phyloP scores from a whole-genome alignment of 2,113 vertebrate species.

The Hemiscyllium ocellatum region DNA sequence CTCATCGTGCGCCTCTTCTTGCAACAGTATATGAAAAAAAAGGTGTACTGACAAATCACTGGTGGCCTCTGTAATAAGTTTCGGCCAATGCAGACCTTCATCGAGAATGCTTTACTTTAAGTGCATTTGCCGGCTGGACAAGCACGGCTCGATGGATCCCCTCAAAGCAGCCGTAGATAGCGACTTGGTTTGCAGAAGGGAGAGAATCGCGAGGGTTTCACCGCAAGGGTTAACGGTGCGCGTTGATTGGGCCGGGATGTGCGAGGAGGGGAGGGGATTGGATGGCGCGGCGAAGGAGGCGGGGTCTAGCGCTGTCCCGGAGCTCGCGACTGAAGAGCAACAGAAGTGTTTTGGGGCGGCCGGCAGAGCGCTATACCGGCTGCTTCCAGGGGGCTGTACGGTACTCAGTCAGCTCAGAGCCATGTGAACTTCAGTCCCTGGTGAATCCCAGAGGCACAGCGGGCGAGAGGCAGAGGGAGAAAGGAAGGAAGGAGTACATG shows the following conservation, averaged over 20 bases:
- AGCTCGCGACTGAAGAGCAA: not conserved
- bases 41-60: not conserved
- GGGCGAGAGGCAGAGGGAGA: not conserved
- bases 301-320: not conserved
- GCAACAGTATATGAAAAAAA: no score
- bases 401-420: not conserved
- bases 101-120: not conserved
- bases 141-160: not conserved
- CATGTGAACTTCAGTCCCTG: not conserved
- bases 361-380: no score
- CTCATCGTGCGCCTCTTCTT: no score
- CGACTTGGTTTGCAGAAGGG: not conserved
- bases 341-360: not conserved
- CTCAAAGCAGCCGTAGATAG: not conserved
- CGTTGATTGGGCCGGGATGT: not conserved
- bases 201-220: not conserved
- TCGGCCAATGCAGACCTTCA: not conserved
- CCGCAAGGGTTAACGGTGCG: not conserved
- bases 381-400: no score
- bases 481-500: not conserved
- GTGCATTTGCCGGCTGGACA: not conserved
- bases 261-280: not conserved
- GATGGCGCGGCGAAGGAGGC: not conserved
- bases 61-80: not conserved
- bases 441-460: not conserved